phyloP scores from a whole-genome alignment of 2,888 invertebrate genomes.

The Nebria brevicollis region DNA sequence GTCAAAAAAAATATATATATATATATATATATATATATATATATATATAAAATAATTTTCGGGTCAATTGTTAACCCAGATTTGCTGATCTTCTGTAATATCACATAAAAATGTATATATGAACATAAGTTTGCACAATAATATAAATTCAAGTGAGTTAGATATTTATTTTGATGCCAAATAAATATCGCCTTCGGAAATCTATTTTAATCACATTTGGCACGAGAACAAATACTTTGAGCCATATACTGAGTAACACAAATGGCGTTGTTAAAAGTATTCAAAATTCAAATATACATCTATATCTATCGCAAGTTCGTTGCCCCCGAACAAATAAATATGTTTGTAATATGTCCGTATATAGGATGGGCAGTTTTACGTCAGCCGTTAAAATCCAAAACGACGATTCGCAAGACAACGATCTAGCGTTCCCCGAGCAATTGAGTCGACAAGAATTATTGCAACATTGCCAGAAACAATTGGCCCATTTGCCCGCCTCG shows the following conservation, averaged over 20 bases:
- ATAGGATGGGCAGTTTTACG: conserved; percentile 79
- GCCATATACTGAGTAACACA: background rate
- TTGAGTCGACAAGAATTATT: conserved; percentile 66
- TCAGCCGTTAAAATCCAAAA: conserved; percentile 74
- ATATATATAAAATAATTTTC: background rate
- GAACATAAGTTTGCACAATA: background rate
- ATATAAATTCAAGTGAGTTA: background rate
- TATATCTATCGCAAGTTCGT: background rate
- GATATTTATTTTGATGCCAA: background rate
- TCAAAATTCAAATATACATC: background rate
- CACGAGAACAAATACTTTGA: background rate
- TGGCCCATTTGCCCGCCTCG: conserved; percentile 63
- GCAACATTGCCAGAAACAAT: conserved; percentile 66
- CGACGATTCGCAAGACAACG: conserved; percentile 71
- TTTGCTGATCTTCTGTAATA: background rate
- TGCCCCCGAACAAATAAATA: background rate
- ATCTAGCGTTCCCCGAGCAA: conserved; percentile 64
- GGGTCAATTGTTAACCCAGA: background rate
- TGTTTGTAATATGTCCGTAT: background rate
- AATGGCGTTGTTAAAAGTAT: background rate
- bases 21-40: no score
- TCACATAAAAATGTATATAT: background rate
- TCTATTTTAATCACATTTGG: background rate
- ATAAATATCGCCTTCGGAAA: background rate
- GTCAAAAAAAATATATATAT: no score